Evolutionary conservation across 2,113 vertebrate genomes (phyloP), one percentile per base, ranked within the genome.

Genomic region (Sceloporus tristichus): DNA sequence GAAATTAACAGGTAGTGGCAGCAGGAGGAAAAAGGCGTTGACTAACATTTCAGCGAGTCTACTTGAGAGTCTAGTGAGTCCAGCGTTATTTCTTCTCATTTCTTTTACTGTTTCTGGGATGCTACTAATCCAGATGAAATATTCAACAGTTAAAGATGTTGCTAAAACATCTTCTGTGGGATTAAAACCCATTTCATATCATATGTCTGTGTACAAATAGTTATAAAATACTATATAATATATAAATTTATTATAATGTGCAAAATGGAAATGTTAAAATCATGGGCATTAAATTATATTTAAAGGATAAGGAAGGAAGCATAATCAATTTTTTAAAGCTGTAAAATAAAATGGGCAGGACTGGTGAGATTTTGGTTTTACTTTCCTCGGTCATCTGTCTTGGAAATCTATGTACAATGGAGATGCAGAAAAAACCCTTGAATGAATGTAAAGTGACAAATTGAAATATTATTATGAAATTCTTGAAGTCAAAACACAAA

Each of bases 71-170:
- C 48, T 48, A 48, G 4, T 62, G 18, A 18, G 18, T 18, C 59
- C 14, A 62, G 18, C 16, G 84, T 89, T 59, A 90, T 59, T 79
- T 94, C 93, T 84, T 86, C 92, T 92, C 56, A 59, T 14, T 27
- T 70, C 25, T 27, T 27, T 70, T 95, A 92, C 93, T 27, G 79
- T 87, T 94, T 93, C 82, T 92, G 79, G 85, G 90, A 70, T 89
- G 88, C 75, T 94, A 95, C 93, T 87, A 91, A 74, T 53, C 48
- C 90, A 94, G 94, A 94, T 94, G 93, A 94, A 94, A 75, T 88
- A 79, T 42, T 88, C 87, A 93, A 88, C 93, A 90, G 85, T 91
- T 94, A 91, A 92, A 88, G 90, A 91, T 92, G 82, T 90, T 94
- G 90, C 91, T 94, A 95, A 48, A 93, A 91, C 68, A 82, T 85